A percentile compares a stretch with the other conserved stretches of the same genome.
Evolutionary conservation across 2,113 vertebrate species (phyloP).

Genomic region (Salminus brasiliensis): DNA sequence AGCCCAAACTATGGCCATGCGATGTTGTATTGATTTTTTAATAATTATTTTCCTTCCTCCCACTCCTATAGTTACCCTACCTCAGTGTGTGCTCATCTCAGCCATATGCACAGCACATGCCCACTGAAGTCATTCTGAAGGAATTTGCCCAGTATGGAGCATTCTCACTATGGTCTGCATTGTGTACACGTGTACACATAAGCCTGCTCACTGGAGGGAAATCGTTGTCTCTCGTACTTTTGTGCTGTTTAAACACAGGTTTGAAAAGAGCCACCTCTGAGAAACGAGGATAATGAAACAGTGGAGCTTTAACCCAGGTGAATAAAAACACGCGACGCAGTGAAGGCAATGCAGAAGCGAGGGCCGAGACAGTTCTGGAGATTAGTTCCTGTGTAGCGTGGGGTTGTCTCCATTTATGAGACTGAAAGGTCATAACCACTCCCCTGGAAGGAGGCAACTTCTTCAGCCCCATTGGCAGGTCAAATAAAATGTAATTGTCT

Average conservation of each 20-base stretch:
- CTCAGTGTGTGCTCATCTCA: slow-evolving; percentile 30
- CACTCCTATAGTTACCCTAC: neutral
- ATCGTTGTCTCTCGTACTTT: slow-evolving; percentile 33
- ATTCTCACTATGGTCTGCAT: neutral
- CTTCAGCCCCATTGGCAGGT: slow-evolving; percentile 70
- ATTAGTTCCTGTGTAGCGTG: slow-evolving; percentile 52
- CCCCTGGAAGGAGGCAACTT: slow-evolving; percentile 73
- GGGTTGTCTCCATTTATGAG: slow-evolving; percentile 73
- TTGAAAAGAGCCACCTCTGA: neutral
- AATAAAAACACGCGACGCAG: slow-evolving; percentile 44
- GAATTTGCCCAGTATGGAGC: slow-evolving; percentile 53
- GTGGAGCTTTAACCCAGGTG: slow-evolving; percentile 10
- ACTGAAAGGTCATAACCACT: slow-evolving; percentile 79
- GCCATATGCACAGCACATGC: slow-evolving; percentile 61
- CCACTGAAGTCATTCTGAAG: slow-evolving; percentile 54
- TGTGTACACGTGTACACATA: slow-evolving; percentile 2
- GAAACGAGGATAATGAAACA: neutral
- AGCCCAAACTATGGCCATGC: too few relatives aligned
- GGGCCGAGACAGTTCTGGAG: slow-evolving; percentile 46
- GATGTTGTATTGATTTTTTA: too few relatives aligned
- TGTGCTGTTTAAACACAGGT: neutral
- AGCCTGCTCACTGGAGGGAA: neutral
- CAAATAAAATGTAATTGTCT: slow-evolving; percentile 80
- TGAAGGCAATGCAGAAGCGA: slow-evolving; percentile 31
- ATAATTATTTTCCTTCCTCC: neutral